phyloP scores from a whole-genome alignment of 2,113 vertebrate genomes.

The Eubucco bourcierii region DNA sequence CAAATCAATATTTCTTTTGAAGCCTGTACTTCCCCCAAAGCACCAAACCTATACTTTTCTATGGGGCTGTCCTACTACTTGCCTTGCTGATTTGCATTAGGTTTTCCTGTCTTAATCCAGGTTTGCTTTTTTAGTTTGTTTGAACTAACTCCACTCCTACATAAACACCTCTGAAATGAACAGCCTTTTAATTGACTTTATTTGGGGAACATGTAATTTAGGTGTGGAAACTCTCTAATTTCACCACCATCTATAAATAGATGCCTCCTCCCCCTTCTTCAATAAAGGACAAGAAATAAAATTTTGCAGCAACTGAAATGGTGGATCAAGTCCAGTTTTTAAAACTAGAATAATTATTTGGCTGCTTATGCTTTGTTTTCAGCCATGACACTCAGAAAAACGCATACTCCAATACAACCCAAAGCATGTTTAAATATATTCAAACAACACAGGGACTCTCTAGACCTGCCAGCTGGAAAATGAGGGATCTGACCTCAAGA shows the following conservation, averaged over 20 bases:
- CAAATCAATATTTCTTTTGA: background rate
- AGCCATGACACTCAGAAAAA: background rate
- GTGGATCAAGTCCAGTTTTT: background rate
- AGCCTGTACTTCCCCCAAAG: background rate
- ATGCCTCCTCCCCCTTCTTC: background rate
- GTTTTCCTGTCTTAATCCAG: background rate
- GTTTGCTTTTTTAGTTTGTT: background rate
- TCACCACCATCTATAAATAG: background rate
- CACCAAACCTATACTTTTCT: background rate
- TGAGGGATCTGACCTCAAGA: background rate
- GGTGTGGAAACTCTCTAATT: background rate
- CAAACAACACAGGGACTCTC: rapidly evolving
- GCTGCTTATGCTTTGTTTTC: background rate
- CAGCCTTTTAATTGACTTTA: background rate
- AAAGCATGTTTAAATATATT: background rate
- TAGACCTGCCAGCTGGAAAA: background rate
- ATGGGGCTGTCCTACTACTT: background rate
- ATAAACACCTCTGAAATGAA: background rate
- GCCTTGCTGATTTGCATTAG: background rate
- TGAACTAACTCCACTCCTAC: background rate
- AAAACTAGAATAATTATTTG: background rate
- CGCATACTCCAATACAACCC: background rate
- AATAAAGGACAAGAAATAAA: background rate
- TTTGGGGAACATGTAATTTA: background rate
- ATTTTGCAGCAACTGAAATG: background rate